Evolutionary conservation across 2,113 vertebrate genomes (phyloP).

Genomic region (Oenanthe oenanthe): DNA sequence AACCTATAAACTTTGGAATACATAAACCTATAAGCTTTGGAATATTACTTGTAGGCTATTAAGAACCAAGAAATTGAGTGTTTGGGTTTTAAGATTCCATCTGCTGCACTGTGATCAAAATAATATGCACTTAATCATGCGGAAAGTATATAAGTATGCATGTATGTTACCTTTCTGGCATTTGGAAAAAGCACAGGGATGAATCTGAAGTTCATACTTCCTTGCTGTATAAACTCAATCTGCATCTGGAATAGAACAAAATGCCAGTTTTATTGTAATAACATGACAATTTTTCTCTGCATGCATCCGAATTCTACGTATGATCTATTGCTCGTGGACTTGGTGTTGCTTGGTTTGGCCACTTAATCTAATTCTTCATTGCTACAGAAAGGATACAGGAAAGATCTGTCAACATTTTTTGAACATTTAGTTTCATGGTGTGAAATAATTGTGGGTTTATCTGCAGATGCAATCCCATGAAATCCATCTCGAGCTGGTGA

Average conservation of each 20-base stretch:
- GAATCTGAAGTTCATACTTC: constrained; percentile 94
- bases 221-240: constrained; percentile 95
- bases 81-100: constrained; percentile 24
- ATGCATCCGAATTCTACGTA: background rate
- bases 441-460: background rate
- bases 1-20: background rate
- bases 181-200: constrained; percentile 92
- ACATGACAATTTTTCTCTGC: background rate
- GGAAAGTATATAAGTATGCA: background rate
- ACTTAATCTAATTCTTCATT: background rate
- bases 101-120: constrained; percentile 20
- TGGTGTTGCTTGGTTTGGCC: background rate
- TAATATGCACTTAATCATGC: background rate
- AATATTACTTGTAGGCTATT: background rate
- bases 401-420: background rate
- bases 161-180: constrained; percentile 83
- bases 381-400: constrained; percentile 1
- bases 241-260: constrained; percentile 86
- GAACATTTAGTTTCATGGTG: background rate
- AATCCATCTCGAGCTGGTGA: background rate
- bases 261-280: background rate
- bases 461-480: background rate
- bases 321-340: background rate
- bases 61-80: background rate
- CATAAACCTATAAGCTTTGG: background rate